A percentile compares a stretch with the other conserved stretches of the same genome.
These are phyloP conservation scores for Psix sp. DNA, from an alignment of 1,140 invertebrate genomes.

Conservation along the genomic window DNA sequence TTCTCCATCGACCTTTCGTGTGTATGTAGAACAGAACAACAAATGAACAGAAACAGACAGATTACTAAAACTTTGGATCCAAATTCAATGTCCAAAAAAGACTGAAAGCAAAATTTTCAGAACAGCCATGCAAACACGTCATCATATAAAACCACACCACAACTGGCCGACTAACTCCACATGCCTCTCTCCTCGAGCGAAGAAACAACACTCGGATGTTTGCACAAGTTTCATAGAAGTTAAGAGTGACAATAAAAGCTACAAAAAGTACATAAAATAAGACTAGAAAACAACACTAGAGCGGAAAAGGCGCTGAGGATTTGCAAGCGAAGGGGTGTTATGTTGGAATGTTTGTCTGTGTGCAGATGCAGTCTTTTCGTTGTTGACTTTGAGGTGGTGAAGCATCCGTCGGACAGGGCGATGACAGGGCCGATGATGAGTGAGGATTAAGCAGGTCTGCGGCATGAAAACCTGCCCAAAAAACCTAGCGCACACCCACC, in stretches of 20 bases:
- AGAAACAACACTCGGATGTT: constrained; percentile 46
- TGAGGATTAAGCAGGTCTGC: constrained; percentile 75
- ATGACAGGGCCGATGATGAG: constrained; percentile 69
- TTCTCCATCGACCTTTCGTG: constrained; percentile 73
- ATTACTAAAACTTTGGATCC: constrained; percentile 42
- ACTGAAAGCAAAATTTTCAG: constrained; percentile 21
- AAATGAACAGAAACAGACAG: constrained; percentile 45
- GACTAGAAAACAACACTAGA: constrained; percentile 27
- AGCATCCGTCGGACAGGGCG: constrained; percentile 66
- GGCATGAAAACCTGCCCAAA: constrained; percentile 56
- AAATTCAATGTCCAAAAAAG: constrained; percentile 10
- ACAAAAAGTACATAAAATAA: constrained; percentile 26
- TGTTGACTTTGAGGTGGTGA: constrained; percentile 76
- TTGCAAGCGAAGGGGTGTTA: constrained; percentile 70
- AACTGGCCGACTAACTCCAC: constrained; percentile 45
- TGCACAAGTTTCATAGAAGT: constrained; percentile 17
- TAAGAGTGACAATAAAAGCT: constrained; percentile 9
- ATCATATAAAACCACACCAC: constrained; percentile 43
- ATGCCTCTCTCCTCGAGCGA: constrained; percentile 33
- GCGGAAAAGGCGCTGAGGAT: constrained; percentile 54
- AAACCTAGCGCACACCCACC: constrained; percentile 32
- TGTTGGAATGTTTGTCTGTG: constrained; percentile 79
- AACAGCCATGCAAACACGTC: constrained; percentile 29
- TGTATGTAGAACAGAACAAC: constrained; percentile 54
- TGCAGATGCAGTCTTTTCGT: constrained; percentile 78